Base-by-base conservation (phyloP, 1,140 invertebrate species). In the Drosophila asahinai region DNA sequence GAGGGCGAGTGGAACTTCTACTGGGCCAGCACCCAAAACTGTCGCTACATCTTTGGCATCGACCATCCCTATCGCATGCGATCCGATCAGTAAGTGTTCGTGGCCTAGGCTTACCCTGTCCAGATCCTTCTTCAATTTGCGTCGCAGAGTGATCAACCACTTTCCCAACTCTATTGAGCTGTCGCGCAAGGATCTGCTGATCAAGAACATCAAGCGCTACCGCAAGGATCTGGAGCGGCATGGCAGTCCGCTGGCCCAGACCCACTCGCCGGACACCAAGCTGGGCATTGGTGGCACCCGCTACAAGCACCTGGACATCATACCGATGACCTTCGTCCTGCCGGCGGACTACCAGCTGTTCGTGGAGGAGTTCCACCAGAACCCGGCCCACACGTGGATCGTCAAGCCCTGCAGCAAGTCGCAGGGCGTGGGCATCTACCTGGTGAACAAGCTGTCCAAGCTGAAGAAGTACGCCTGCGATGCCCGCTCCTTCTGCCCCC, bases 331-430 rank as follows among this genome's bases (percentile, higher is more conserved):
- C 0, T 99, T 98, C 92, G 97, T 98, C 64, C 93, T 99, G 66
- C 98, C 98, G 96, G 60, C 75, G 94, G 97, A 99, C 93, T 99
- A 99, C 87, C 98, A 98, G 92, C 96, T 98, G 95, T 99, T 99
- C 93, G 97, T 98, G 1, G 97, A 99, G 91, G 97, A 99, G 90
- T 99, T 98, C 91, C 93, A 96, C 45, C 98, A 97, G 92, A 97
- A 96, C 62, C 97, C 98, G 0, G 96, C 97, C 80, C 97, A 97
- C 66, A 98, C 98, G 0, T 99, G 98, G 98, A 99, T 99, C 68
- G 98, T 99, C 96, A 99, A 99, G 93, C 98, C 98, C 0, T 98
- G 97, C 93, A 98, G 97, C 33, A 97, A 97, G 93, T 98, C 97
- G 7, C 97, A 98, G 93, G 97, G 97, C 0, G 95, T 96, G 8